Base-by-base conservation (phyloP, 2,113 vertebrate genomes). In the Chlamydotis undulata region DNA sequence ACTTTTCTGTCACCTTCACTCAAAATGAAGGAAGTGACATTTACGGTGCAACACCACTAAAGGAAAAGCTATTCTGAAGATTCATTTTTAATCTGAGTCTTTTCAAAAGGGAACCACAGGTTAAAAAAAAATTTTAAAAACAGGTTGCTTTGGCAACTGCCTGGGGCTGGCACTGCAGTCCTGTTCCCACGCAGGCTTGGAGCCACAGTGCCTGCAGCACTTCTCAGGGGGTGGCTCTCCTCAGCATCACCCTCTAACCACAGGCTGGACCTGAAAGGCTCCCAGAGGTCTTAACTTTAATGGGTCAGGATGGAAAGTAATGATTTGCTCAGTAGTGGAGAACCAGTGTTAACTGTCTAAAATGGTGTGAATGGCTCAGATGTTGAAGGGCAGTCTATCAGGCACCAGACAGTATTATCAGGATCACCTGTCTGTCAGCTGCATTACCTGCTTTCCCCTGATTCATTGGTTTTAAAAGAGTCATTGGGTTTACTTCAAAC, bases 301-400 rank as follows among this genome's bases (percentile, higher is more conserved):
- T 93, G 91, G 94, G 83, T 96, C 90, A 77, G 74, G 94, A 87
- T 75, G 80, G 80, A 82, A 95, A 96, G 86, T 95, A 94, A 83
- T 83, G 57, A 74, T 88, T 87, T 95, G 87, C 90, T 74, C 89
- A 87, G 80, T n/a, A 78, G 94, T 81, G 64, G 87, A 89, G 93
- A 96, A 86, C 7, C 65, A 79, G 95, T 61, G 83, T 94, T 74
- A 83, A 93, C 75, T 52, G 77, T 57, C 67, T 89, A 47, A 81
- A 95, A 97, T 91, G 96, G 94, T 96, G 95, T 95, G 96, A 96
- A 95, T 74, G 96, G 90, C 91, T 96, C 91, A 93, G 94, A 79
- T 95, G 73, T 96, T 94, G 52, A 71, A 47, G 81, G 96, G 95
- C 92, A 94, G 92, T 94, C 89, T 97, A 94, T 95, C 94, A 96